These are phyloP conservation scores for Drosophila meridiana DNA, from an alignment of 2,888 invertebrate genomes.

Conservation along the genomic window DNA sequence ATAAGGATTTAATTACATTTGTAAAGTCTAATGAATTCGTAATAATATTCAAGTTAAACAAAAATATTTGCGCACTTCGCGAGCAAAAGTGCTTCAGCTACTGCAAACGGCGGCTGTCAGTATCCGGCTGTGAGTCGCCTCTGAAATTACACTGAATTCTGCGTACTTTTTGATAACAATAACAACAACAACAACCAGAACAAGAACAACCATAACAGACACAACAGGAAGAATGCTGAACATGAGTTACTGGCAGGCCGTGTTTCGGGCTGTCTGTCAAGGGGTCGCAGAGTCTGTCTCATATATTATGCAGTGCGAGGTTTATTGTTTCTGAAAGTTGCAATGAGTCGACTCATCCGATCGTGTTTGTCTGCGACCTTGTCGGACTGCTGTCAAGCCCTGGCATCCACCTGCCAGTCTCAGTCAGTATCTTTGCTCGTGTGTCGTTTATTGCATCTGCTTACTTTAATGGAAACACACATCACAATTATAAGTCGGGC, in stretches of 20 bases:
- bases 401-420: constrained; percentile 35
- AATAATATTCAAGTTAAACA: constrained; percentile 56
- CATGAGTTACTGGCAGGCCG: constrained; percentile 41
- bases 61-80: constrained; percentile 7
- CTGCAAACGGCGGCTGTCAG: constrained; percentile 9
- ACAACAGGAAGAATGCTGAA: neutral
- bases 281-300: constrained; percentile 44
- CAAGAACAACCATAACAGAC: neutral
- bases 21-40: constrained; percentile 72
- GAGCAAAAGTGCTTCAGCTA: neutral
- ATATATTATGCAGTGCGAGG: constrained; percentile 67
- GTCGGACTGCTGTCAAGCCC: constrained; percentile 49
- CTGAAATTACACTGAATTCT: constrained; percentile 53
- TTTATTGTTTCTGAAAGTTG: constrained; percentile 74
- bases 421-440: constrained; percentile 12
- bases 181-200: constrained; percentile 1
- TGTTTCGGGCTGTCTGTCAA: constrained; percentile 50
- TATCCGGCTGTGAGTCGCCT: constrained; percentile 1
- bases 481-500: constrained; percentile 47
- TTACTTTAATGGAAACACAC: constrained; percentile 32
- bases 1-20: constrained; percentile 62
- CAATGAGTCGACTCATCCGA: constrained; percentile 48
- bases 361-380: constrained; percentile 32
- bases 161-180: constrained; percentile 25
- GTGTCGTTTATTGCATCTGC: constrained; percentile 24